Evolutionary conservation across 2,888 invertebrate genomes (phyloP), one percentile per base, ranked within the genome.

Genomic region (Papilio elwesi): DNA sequence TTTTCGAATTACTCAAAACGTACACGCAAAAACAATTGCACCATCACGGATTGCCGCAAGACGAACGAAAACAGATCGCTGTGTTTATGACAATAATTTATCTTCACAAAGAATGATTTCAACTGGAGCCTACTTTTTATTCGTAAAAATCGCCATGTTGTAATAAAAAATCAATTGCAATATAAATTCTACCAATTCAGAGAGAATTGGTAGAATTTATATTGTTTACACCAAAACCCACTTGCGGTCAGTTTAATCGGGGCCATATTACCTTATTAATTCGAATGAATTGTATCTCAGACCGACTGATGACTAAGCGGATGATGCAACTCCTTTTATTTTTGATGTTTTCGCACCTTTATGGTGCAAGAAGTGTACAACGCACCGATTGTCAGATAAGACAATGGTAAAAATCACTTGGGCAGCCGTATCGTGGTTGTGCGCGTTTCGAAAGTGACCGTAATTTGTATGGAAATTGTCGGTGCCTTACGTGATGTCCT

Each of bases 381-480:
- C 38, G 49, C 55, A 63, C 59, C 62, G 74, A 78, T 79, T 82
- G 81, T 80, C 77, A 74, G 66, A 70, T 72, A 75, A 82, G 82
- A 90, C 89, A 91, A 90, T 91, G 85, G 87, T 82, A 78, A 85
- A 85, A 86, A 84, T 82, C 79, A 84, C 82, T 84, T 78, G 84
- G 83, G 76, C 79, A 78, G 78, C 83, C 84, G 87, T 88, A 89
- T 87, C 26, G 26, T 26, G 86, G 88, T n/a, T n/a, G n/a, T 88
- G 82, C 82, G 81, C 43, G 82, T 90, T 92, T 92, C 90, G 92
- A 92, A 92, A 92, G 91, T 88, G 89, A 83, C 87, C 87, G 90
- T 88, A 85, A 88, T 91, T 90, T 89, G 88, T 89, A 90, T 92
- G 91, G 90, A 89, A 90, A 91, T 92, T 85, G 86, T 84, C 76